A percentile compares a stretch with the other conserved stretches of the same genome.
Conservation (phyloP, 2,113 vertebrate genomes). For the Orthonyx spaldingii region DNA sequence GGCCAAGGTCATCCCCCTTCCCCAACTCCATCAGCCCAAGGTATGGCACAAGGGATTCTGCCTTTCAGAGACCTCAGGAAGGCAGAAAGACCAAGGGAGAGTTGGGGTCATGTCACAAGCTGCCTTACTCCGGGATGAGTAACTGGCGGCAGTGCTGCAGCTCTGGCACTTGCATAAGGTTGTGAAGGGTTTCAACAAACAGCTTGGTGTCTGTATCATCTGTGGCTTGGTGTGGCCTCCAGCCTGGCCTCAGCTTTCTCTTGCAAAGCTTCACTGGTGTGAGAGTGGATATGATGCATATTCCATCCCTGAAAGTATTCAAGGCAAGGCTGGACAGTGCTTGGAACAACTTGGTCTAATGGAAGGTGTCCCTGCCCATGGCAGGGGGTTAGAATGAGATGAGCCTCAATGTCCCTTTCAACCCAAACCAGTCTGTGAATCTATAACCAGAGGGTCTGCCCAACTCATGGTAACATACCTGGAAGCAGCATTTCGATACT, state of each 20-base stretch:
- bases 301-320: neutral
- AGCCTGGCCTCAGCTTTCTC: neutral
- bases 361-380: neutral
- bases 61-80: neutral
- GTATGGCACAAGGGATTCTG: neutral
- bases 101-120: neutral
- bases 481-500: neutral
- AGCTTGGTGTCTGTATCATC: fast-evolving
- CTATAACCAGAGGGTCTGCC: neutral
- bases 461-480: fast-evolving
- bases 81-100: neutral
- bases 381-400: neutral
- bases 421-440: neutral
- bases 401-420: neutral
- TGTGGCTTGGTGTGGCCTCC: neutral
- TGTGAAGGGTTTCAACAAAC: neutral
- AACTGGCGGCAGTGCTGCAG: neutral
- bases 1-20: fast-evolving
- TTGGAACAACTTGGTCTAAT: neutral
- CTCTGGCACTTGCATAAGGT: neutral
- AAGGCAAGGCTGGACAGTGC: neutral
- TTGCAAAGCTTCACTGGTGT: neutral
- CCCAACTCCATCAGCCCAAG: neutral
- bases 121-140: neutral
- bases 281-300: neutral